Percentiles rank a stretch among this genome's conserved stretches.
These are phyloP conservation scores for Numenius arquata DNA, from an alignment of 2,113 vertebrate genomes.

Conservation along the genomic window DNA sequence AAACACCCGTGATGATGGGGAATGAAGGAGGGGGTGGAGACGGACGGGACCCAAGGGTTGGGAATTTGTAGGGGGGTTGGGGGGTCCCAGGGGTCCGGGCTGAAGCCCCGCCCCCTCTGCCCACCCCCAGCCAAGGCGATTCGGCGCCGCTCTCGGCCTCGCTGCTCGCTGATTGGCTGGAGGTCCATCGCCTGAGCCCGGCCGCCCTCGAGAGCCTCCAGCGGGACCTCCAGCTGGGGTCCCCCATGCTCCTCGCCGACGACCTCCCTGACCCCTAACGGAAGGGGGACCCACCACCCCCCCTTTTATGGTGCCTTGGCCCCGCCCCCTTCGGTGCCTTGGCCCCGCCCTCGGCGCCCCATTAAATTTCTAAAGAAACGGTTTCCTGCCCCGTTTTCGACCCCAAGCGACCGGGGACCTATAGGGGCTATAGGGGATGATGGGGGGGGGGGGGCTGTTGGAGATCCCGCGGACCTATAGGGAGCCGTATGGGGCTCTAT, in stretches of 20 bases:
- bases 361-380: neutral
- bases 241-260: slow-evolving; percentile 81
- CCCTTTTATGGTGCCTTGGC: neutral
- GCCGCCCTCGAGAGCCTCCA: slow-evolving; percentile 89
- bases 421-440: slow-evolving; percentile 74
- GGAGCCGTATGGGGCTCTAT: neutral
- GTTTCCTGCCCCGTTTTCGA: neutral
- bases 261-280: slow-evolving; percentile 75
- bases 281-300: neutral
- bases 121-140: slow-evolving; percentile 15
- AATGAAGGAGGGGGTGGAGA: too few species aligned
- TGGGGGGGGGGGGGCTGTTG: neutral
- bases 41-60: too few species aligned
- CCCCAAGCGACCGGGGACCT: slow-evolving; percentile 66
- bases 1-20: too few species aligned
- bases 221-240: slow-evolving; percentile 88
- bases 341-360: neutral
- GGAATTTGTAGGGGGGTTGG: too few species aligned
- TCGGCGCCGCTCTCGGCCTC: slow-evolving; percentile 71
- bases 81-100: too few species aligned
- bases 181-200: slow-evolving; percentile 54
- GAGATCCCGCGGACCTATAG: too few species aligned
- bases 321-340: neutral
- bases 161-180: neutral
- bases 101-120: neutral